Conservation (phyloP, 2,113 vertebrate genomes). For the Tragulus kanchil region DNA sequence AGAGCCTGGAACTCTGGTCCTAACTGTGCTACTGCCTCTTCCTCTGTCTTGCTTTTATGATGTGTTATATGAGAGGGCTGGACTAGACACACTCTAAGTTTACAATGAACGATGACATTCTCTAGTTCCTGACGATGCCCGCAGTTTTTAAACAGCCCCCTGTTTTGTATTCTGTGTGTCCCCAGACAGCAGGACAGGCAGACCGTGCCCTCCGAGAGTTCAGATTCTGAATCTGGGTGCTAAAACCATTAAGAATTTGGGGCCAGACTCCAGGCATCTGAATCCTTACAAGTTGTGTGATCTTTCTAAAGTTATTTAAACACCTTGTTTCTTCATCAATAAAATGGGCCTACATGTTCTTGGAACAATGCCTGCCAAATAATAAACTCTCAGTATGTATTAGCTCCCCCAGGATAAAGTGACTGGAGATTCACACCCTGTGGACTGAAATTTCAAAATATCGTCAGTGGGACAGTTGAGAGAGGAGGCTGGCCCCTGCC, state of each 20-base stretch:
- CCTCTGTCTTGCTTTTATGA: neutral
- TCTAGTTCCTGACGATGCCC: neutral
- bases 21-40: neutral
- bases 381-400: neutral
- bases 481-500: neutral
- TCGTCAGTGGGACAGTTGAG: neutral
- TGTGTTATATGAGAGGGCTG: neutral
- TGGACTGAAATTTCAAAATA: neutral
- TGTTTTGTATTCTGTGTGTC: neutral
- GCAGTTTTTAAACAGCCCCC: neutral
- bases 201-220: neutral
- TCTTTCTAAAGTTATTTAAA: neutral
- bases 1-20: neutral
- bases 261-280: neutral
- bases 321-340: neutral
- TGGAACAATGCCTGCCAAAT: neutral
- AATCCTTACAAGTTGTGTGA: neutral
- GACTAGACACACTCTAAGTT: neutral
- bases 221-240: neutral
- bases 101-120: neutral
- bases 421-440: neutral
- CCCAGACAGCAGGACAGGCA: neutral
- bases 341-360: neutral
- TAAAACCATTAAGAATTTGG: neutral
- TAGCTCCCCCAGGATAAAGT: neutral